Evolutionary conservation across 2,797 vertebrate genomes (phyloP).

Genomic region (Acestrorhynchus altus): DNA sequence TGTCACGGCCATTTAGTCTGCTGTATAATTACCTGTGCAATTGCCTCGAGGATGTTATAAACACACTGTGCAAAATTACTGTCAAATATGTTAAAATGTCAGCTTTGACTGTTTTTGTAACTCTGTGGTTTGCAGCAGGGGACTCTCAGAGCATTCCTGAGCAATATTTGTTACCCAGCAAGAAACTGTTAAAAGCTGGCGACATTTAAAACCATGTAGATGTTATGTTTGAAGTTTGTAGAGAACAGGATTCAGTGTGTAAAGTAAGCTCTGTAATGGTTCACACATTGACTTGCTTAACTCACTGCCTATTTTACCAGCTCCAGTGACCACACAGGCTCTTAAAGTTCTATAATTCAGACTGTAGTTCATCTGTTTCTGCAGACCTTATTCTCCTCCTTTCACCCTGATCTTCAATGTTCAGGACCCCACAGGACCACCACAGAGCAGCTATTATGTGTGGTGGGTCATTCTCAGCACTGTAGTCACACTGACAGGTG

Average conservation of each 20-base stretch:
- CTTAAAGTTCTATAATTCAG: no score
- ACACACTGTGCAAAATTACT: conserved; percentile 42
- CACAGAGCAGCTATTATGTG: no score
- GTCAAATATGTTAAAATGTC: conserved; percentile 47
- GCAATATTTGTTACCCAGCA: conserved; percentile 47
- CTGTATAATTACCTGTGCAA: conserved; percentile 51
- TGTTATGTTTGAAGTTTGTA: neutral
- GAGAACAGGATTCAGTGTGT: neutral
- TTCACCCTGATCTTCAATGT: no score
- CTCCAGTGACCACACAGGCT: no score
- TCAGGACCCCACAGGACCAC: no score
- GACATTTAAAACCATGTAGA: conserved; percentile 28
- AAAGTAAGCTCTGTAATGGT: neutral
- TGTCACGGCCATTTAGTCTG: conserved; percentile 36
- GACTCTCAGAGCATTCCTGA: conserved; percentile 22
- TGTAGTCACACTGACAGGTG: no score
- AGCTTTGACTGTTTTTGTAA: conserved; percentile 48
- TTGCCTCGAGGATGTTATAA: conserved; percentile 35
- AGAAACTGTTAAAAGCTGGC: conserved; percentile 29
- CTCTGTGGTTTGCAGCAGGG: conserved; percentile 24
- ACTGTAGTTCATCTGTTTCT: no score
- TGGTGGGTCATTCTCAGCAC: no score
- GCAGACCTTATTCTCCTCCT: no score
- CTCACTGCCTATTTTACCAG: no score
- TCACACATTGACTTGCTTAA: neutral